Evolutionary conservation across 2,888 invertebrate genomes (phyloP), one percentile per base, ranked within the genome.

Genomic region (Holacanthella duospinosa): DNA sequence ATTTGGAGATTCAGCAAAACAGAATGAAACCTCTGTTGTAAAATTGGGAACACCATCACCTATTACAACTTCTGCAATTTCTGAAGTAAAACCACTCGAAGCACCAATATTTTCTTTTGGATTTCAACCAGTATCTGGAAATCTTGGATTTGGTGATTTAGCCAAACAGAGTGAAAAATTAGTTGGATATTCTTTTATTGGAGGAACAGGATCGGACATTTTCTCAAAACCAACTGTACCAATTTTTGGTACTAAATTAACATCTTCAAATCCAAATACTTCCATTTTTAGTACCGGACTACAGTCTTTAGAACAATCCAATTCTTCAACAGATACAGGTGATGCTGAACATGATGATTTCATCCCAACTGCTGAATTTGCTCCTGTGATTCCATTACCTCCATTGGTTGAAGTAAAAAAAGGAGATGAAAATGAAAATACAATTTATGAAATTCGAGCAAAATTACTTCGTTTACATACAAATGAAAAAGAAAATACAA

Each of bases 351-450:
- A 80, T 4, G 89, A 89, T 60, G 90, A 90, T 61, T 92, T 86
- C 77, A 88, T 87, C 68, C 88, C 90, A 0, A 86, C 85, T 61
- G 85, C 92, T 12, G 87, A 93, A 74, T 95, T 90, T 75, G 91
- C 92, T 66, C 93, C 95, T 1, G 87, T 95, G 48, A 84, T 95
- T 67, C 87, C 89, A 0, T 79, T 96, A 60, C 95, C 95, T 0
- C 87, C 90, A 62, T 83, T 87, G 69, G 87, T 95, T 59, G 86
- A 86, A 55, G 86, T 93, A 0, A 72, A 72, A 57, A 72, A 72
- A 55, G 81, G 95, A 1, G 94, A 96, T 78, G 94, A 95, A 76
- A 87, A 93, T 29, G 94, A 94, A 76, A 77, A 76, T 21, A 76
- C 83, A 43, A 74, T 89, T 57, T 95, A 91, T 76, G 84, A 86